Evolutionary conservation across 2,888 invertebrate species (phyloP), one percentile per base, ranked within the genome.

Genomic region (Yponomeuta malinellus): DNA sequence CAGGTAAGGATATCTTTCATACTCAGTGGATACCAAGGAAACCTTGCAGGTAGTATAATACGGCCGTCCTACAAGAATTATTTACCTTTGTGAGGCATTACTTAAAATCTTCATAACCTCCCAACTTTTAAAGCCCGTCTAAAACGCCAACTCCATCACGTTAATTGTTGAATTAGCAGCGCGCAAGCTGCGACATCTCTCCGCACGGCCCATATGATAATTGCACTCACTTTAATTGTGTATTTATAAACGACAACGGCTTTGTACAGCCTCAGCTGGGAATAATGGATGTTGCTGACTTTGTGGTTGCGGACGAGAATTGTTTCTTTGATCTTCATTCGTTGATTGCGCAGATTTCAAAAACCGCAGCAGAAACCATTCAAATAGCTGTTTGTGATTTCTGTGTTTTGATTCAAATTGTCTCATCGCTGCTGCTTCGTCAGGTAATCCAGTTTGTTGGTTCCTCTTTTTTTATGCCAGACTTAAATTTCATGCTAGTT

Each of bases 201-300:
- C 64, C 29, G 2, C 64, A 43, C 31, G n/a, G 37, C 67, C 48
- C 70, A 70, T 48, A 59, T 70, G 70, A 64, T 70, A 65, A 70
- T 70, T 65, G 70, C 70, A 70, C 70, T 70, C 48, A 65, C 48
- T 59, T 65, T 70, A 70, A 70, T 70, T 70, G 70, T 59, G 48
- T 70, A 65, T 70, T 70, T 70, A 48, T 65, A 63, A 59, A 59
- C 52, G 52, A 59, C 52, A 33, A n/a, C 15, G 33, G 33, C 37
- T 33, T 68, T 68, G 48, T 68, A 68, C 37, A 67, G 43, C 15
- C 37, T 33, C 12, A 33, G 29, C 31, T 23, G 65, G 65, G 10
- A 65, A 65, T n/a, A 65, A 43, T 9, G 67, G 67, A 67, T 29
- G 43, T n/a, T 12, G 10, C 33, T 12, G 15, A 59, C 52, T 59